Evolutionary conservation across 2,888 invertebrate genomes (phyloP), one percentile per base, ranked within the genome.

Genomic region (Disparrhopalites patrizii): DNA sequence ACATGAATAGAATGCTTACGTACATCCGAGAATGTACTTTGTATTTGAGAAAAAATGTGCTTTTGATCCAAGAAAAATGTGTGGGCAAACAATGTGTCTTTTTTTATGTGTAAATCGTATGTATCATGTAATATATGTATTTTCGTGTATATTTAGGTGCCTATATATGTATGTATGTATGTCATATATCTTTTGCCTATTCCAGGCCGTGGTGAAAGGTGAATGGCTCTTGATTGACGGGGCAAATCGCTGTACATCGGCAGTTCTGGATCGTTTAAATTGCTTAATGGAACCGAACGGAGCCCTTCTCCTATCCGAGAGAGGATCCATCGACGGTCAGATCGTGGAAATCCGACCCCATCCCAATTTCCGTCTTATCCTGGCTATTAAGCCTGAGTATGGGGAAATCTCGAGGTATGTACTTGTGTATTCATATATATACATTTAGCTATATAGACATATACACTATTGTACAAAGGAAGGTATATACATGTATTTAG

Each of bases 231-330:
- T 93, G 55, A 81, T 94, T 65, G 93, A 94, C 79, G 94, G 96
- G 79, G 96, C 94, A 1, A 97, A 98, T 81, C 85, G 96, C 62
- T 96, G 96, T 78, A 93, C 95, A 73, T 88, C 98, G 1, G 97
- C 99, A 8, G 95, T 99, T 10, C 81, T 99, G 75, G 99, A 99
- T 80, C 86, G 99, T 72, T 82, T 99, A 18, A 99, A 99, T 82
- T 91, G 91, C 0, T 84, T 99, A 8, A 83, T 99, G 76, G 99
- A 99, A 81, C 92, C 93, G 0, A 87, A 89, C 73, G 99, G 99
- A 0, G 86, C 87, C 1, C 82, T 99, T 4, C 87, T 87, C 62
- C 86, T 99, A 66, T 91, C 93, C 1, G 99, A 99, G 81, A 85
- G 95, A 75, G 97, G 98, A 3, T 83, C 83, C 67, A 80, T 83